Evolutionary conservation across 2,888 invertebrate species (phyloP).

Genomic region (Saturnia pavonia): DNA sequence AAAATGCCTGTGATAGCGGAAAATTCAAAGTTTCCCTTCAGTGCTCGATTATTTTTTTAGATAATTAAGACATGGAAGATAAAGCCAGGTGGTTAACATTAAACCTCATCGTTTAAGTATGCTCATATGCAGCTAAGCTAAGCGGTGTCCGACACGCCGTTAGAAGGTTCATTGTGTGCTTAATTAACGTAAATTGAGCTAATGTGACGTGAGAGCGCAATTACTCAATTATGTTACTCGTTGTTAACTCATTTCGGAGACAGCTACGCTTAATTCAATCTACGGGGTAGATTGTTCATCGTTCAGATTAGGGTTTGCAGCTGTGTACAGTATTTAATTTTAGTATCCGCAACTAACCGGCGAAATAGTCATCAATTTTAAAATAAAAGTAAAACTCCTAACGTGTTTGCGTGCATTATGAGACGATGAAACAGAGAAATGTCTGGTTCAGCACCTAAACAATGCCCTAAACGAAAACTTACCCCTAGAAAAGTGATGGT

Average conservation of each 20-base stretch:
- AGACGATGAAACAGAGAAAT: too few species aligned
- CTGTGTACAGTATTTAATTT: neutral
- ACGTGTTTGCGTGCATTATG: too few species aligned
- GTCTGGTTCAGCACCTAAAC: too few species aligned
- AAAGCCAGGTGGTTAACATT: neutral
- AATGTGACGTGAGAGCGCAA: constrained; percentile 19
- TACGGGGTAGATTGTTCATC: constrained; percentile 1
- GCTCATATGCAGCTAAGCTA: neutral
- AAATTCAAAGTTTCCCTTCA: too few species aligned
- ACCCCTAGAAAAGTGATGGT: too few species aligned
- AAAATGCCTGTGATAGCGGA: too few species aligned
- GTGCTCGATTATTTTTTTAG: too few species aligned
- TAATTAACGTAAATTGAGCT: constrained; percentile 21
- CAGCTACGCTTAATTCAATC: constrained; percentile 20
- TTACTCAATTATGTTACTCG: constrained; percentile 21
- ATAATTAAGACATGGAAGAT: neutral
- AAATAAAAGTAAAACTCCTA: too few species aligned
- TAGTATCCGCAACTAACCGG: too few species aligned
- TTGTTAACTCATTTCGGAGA: constrained; percentile 22
- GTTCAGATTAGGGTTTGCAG: neutral
- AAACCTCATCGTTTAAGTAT: neutral
- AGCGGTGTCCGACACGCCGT: neutral
- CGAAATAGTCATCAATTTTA: too few species aligned
- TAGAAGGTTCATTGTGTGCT: constrained; percentile 5
- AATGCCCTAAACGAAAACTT: too few species aligned